phyloP scores from a whole-genome alignment of 1,140 invertebrate genomes.

The Heliconius nattereri region DNA sequence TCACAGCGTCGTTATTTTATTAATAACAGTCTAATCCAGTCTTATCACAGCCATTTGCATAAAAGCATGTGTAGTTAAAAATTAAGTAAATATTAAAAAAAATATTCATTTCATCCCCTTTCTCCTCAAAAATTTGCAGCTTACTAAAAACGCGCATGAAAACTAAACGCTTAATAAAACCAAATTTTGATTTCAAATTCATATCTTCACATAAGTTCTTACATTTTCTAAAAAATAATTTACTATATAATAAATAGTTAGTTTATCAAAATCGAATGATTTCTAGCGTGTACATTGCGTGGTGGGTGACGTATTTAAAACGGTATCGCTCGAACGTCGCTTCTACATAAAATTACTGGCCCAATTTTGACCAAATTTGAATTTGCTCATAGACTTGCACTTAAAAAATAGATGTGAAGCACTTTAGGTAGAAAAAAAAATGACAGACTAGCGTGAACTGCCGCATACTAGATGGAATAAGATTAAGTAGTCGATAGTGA shows the following conservation, averaged over 20 bases:
- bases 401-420: constrained; percentile 58
- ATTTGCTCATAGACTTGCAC: constrained; percentile 76
- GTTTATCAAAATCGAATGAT: not conserved
- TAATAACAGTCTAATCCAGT: constrained; percentile 15
- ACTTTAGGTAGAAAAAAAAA: constrained; percentile 66
- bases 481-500: constrained; percentile 41
- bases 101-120: not conserved
- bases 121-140: constrained; percentile 10
- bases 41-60: not conserved
- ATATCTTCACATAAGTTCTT: not conserved
- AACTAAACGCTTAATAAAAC: constrained; percentile 1
- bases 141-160: constrained; percentile 3
- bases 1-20: constrained; percentile 47
- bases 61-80: constrained; percentile 3
- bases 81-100: constrained; percentile 4
- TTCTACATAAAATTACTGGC: constrained; percentile 51
- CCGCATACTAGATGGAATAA: constrained; percentile 50
- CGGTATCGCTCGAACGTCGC: constrained; percentile 27
- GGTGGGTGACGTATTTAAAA: not conserved
- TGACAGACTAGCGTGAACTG: constrained; percentile 66
- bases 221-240: not conserved
- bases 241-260: not conserved
- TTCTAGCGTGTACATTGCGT: constrained; percentile 3
- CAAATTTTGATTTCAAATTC: not conserved
- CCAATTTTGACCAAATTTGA: constrained; percentile 61